phyloP scores from a whole-genome alignment of 2,113 vertebrate species.

The Petromus typicus region DNA sequence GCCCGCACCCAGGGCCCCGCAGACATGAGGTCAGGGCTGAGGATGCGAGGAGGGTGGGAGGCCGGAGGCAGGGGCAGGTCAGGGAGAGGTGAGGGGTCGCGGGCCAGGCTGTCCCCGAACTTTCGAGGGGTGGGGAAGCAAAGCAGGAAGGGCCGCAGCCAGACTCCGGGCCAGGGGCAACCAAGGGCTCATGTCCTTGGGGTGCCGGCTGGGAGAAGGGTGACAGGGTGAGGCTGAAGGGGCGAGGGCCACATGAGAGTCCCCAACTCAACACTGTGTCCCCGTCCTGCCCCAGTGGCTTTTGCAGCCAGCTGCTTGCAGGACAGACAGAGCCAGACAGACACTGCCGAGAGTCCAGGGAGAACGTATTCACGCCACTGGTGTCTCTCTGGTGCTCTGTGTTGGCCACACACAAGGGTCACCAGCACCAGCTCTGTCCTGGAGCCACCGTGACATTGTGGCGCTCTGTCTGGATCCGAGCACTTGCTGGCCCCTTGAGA shows the following conservation, averaged over 20 bases:
- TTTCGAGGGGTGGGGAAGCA: neutral
- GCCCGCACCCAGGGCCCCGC: neutral
- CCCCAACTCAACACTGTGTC: neutral
- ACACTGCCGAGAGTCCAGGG: rapidly evolving
- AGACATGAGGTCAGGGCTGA: slow-evolving; percentile 67
- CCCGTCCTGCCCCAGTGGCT: neutral
- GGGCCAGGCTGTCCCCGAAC: no score
- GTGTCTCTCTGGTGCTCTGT: neutral
- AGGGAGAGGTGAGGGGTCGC: neutral
- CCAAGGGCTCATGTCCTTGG: neutral
- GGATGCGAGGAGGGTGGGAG: neutral
- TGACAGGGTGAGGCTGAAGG: neutral
- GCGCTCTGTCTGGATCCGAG: neutral
- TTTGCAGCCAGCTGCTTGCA: neutral
- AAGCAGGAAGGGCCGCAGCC: neutral
- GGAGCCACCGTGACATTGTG: neutral
- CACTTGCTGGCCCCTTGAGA: no score
- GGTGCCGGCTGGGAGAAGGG: neutral
- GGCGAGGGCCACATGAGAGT: no score
- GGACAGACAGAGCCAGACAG: neutral
- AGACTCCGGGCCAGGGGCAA: rapidly evolving
- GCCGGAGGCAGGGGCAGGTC: neutral
- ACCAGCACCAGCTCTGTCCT: neutral
- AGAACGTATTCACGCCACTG: neutral
- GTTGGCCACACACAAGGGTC: neutral